These are phyloP conservation scores for Gambelia wislizenii DNA, from an alignment of 2,797 vertebrate species.

Conservation along the genomic window DNA sequence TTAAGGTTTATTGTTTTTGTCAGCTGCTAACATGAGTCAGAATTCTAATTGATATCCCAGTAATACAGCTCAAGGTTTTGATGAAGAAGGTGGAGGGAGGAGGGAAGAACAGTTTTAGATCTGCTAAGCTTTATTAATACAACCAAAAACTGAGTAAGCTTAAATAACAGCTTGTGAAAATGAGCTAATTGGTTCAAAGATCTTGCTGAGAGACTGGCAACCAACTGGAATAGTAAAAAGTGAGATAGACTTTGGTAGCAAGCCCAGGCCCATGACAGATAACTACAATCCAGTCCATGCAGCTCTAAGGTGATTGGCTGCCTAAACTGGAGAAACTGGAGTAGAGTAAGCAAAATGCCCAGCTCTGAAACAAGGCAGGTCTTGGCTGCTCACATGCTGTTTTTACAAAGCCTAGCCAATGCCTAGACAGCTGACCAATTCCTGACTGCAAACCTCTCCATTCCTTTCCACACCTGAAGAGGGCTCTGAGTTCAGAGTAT, in stretches of 20 bases:
- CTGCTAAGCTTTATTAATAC: not conserved
- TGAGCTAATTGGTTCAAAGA: not conserved
- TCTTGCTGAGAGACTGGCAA: not conserved
- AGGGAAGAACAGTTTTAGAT: not conserved
- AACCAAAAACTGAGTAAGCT: not conserved
- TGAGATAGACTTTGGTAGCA: not conserved
- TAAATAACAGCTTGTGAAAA: not conserved
- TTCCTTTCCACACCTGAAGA: not conserved
- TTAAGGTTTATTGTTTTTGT: not conserved
- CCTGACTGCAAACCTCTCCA: not conserved
- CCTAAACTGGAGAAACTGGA: not conserved
- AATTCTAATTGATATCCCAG: not conserved
- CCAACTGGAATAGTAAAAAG: not conserved
- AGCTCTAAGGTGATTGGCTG: not conserved
- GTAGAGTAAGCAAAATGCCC: too few relatives aligned
- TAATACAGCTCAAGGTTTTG: not conserved
- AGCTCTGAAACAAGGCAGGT: not conserved
- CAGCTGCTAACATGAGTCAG: constrained; percentile 1
- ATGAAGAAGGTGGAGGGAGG: not conserved
- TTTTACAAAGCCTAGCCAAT: not conserved
- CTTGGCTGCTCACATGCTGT: too few relatives aligned
- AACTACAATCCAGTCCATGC: not conserved
- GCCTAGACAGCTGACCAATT: not conserved
- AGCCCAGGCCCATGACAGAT: too few relatives aligned
- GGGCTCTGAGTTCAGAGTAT: not conserved